A percentile compares a stretch with the other conserved stretches of the same genome.
phyloP scores from a whole-genome alignment of 1,140 invertebrate genomes.

The Drosophila melanogaster region DNA sequence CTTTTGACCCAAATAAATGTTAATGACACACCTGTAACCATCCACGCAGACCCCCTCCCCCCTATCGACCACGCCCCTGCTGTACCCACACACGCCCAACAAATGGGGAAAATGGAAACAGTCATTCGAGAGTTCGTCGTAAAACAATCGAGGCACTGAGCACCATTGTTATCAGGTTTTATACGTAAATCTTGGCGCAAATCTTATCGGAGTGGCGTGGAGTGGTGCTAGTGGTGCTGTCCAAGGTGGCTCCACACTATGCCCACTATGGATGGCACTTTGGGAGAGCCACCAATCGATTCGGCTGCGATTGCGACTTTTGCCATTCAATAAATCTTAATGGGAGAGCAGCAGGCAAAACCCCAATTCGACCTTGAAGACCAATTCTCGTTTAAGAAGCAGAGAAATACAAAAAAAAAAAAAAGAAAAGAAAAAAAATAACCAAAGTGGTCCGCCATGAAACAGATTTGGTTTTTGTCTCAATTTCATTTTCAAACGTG shows the following conservation, averaged over 20 bases:
- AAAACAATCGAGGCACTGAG: slow-evolving; percentile 37
- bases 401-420: slow-evolving; percentile 1
- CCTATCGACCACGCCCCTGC: not conserved
- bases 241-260: slow-evolving; percentile 18
- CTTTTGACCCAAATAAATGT: slow-evolving; percentile 6
- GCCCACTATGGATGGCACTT: slow-evolving; percentile 1
- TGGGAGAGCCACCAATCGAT: not conserved
- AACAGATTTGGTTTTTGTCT: slow-evolving; percentile 41
- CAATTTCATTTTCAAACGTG: slow-evolving; percentile 18
- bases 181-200: slow-evolving; percentile 59
- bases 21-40: not conserved
- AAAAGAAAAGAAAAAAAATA: slow-evolving; percentile 1
- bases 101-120: not conserved
- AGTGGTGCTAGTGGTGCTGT: not conserved
- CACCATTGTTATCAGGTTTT: slow-evolving; percentile 40
- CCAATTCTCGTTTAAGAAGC: slow-evolving; percentile 49
- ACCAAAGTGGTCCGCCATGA: slow-evolving; percentile 45
- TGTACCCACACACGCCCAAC: slow-evolving; percentile 11
- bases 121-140: slow-evolving; percentile 27
- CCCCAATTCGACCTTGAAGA: slow-evolving; percentile 36
- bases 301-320: slow-evolving; percentile 29
- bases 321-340: slow-evolving; percentile 40
- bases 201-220: slow-evolving; percentile 41
- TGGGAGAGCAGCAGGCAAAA: slow-evolving; percentile 19
- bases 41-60: too few species aligned